A percentile compares a stretch with the other conserved stretches of the same genome.
Evolutionary conservation across 2,888 invertebrate species (phyloP).

Genomic region (Adelognathus sp.): DNA sequence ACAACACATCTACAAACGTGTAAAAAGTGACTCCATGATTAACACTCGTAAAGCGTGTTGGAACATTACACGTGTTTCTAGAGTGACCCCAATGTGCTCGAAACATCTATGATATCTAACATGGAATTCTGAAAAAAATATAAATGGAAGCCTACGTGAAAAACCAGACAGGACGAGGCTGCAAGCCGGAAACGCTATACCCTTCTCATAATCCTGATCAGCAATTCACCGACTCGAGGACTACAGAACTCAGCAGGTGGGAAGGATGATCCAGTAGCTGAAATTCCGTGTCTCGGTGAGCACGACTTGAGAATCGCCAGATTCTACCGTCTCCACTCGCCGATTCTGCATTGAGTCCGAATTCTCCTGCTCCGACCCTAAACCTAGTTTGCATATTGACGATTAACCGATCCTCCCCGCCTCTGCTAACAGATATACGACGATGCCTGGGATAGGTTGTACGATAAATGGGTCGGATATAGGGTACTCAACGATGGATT

Average conservation of each 20-base stretch:
- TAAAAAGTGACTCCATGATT: too few relatives aligned
- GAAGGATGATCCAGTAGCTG: constrained; percentile 48
- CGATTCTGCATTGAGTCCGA: constrained; percentile 46
- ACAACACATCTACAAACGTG: too few relatives aligned
- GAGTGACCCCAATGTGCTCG: too few relatives aligned
- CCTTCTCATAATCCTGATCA: constrained; percentile 43
- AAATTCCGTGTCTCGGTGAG: constrained; percentile 13
- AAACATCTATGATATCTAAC: too few relatives aligned
- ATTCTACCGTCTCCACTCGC: constrained; percentile 43
- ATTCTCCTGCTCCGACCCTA: constrained; percentile 40
- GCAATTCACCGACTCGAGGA: constrained; percentile 42
- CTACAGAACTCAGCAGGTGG: constrained; percentile 46
- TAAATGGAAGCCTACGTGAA: neutral
- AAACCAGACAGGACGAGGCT: constrained; percentile 3
- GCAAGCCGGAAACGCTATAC: constrained; percentile 12
- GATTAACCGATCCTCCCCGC: constrained; percentile 59
- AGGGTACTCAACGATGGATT: constrained; percentile 44
- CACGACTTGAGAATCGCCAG: constrained; percentile 20
- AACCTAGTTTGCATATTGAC: constrained; percentile 65
- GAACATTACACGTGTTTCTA: too few relatives aligned
- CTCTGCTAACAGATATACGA: constrained; percentile 33
- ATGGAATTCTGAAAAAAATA: too few relatives aligned
- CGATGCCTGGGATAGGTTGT: constrained; percentile 32
- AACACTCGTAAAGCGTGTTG: too few relatives aligned
- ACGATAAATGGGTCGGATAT: neutral